Evolutionary conservation across 2,113 vertebrate species (phyloP), one percentile per base, ranked within the genome.

Genomic region (Damaliscus lunatus): DNA sequence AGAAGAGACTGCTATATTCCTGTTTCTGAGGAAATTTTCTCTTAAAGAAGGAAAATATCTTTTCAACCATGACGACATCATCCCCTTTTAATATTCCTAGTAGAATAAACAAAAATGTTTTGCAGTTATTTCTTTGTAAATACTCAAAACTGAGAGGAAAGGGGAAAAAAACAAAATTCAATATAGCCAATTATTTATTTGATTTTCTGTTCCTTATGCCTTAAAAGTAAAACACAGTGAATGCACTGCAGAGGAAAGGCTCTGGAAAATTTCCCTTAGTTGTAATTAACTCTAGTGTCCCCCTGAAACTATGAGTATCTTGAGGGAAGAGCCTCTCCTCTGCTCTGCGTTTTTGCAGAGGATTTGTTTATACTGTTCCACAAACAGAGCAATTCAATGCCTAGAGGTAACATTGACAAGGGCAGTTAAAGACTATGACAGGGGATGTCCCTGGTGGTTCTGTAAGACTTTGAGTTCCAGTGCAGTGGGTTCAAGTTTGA

Each of bases 221-320:
- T 96, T 94, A 93, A 88, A 97, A 95, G 40, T 64, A 88, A 95
- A 87, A 16, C 81, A 43, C 25, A 94, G 48, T 91, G 15, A 88
- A 87, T 82, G 21, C 7, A 85, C n/a, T 74, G 23, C n/a, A 96
- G 36, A 89, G 27, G 2, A 94, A 91, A 90, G 23, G 9, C 90
- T 23, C 31, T 50, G 82, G 36, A 86, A 95, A 92, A 10, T 36
- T 43, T 23, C 31, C 27, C 31, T 55, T 74, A 33, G 15, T 43
- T 95, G 21, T 43, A 92, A 43, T 15, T 90, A 78, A 89, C 55
- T 57, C 46, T 84, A 85, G 46, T 46, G 95, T 90, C 6, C 21
- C 46, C 90, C 31, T 46, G 23, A 94, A 84, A 87, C 81, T 93
- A 55, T 36, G 29, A 77, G 2, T 21, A 5, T 86, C 55, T 81